phyloP scores from a whole-genome alignment of 2,113 vertebrate genomes.

The Bombycilla garrulus region DNA sequence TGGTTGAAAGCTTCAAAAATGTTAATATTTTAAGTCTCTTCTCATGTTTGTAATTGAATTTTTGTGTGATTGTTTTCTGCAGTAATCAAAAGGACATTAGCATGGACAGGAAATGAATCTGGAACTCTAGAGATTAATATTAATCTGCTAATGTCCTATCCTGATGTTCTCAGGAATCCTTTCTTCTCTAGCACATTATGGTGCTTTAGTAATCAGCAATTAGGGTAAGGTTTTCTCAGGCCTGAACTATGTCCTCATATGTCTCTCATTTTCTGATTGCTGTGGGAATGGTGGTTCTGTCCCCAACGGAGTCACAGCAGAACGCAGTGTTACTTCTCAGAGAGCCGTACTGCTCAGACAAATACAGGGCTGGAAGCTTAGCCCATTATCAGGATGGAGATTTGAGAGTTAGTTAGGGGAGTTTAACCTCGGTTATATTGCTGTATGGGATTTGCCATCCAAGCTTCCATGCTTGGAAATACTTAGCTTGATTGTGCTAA shows the following conservation, averaged over 20 bases:
- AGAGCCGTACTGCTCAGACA: background rate
- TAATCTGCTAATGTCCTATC: conserved; percentile 78
- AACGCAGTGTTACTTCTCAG: background rate
- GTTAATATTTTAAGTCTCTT: conserved; percentile 79
- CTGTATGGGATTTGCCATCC: background rate
- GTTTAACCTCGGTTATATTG: background rate
- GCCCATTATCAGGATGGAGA: background rate
- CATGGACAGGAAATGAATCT: conserved; percentile 77
- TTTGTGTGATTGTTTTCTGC: conserved; percentile 72
- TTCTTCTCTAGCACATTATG: conserved; percentile 66
- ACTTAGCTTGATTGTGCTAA: background rate
- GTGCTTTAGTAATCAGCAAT: conserved; percentile 63
- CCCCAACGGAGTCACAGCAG: conserved; percentile 44
- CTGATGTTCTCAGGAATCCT: conserved; percentile 67
- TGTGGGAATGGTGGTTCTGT: conserved; percentile 42
- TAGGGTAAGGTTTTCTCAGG: conserved; percentile 62
- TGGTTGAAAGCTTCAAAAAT: conserved; percentile 71
- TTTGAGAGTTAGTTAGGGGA: background rate
- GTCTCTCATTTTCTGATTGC: conserved; percentile 65
- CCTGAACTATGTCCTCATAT: conserved; percentile 47
- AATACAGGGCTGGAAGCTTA: background rate
- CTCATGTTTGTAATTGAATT: conserved; percentile 72
- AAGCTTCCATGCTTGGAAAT: background rate
- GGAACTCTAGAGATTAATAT: conserved; percentile 79
- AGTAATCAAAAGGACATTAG: conserved; percentile 77